Conservation (phyloP, 1,140 invertebrate species). For the Drosophila equinoxialis region DNA sequence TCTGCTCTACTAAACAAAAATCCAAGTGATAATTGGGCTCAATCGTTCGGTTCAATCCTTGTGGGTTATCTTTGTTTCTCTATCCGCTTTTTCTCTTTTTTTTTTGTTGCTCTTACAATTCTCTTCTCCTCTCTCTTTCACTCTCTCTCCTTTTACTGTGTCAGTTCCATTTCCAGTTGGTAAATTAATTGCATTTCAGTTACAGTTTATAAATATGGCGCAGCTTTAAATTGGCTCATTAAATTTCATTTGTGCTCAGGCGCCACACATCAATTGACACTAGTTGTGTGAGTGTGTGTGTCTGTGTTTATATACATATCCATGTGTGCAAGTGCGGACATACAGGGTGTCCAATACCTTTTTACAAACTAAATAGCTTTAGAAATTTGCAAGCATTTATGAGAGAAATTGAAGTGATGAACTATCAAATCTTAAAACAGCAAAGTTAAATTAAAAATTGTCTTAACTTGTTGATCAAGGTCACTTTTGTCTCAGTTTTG, state of each 20-base stretch:
- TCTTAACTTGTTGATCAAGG: too few relatives aligned
- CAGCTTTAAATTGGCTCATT: constrained; percentile 79
- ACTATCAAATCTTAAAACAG: too few relatives aligned
- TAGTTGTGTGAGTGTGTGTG: constrained; percentile 17
- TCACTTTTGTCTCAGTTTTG: too few relatives aligned
- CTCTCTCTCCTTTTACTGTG: background rate
- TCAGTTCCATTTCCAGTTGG: constrained; percentile 27
- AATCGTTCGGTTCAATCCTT: constrained; percentile 23
- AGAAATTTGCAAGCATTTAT: too few relatives aligned
- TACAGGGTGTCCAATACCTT: background rate
- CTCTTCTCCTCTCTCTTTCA: constrained; percentile 6
- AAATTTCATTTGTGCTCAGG: constrained; percentile 72
- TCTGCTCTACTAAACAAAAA: constrained; percentile 50
- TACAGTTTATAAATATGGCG: constrained; percentile 75
- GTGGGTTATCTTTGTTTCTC: background rate
- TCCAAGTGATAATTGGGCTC: constrained; percentile 52
- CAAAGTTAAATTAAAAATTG: too few relatives aligned
- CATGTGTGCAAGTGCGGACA: background rate
- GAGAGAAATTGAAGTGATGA: too few relatives aligned
- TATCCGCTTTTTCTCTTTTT: background rate
- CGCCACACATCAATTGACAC: constrained; percentile 73
- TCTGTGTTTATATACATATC: background rate
- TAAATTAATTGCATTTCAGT: constrained; percentile 75
- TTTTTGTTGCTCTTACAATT: too few relatives aligned
- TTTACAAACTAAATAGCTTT: background rate